Percentiles rank a stretch among this genome's conserved stretches.
Conservation (phyloP, 2,113 vertebrate species). For the Chrysemys picta region DNA sequence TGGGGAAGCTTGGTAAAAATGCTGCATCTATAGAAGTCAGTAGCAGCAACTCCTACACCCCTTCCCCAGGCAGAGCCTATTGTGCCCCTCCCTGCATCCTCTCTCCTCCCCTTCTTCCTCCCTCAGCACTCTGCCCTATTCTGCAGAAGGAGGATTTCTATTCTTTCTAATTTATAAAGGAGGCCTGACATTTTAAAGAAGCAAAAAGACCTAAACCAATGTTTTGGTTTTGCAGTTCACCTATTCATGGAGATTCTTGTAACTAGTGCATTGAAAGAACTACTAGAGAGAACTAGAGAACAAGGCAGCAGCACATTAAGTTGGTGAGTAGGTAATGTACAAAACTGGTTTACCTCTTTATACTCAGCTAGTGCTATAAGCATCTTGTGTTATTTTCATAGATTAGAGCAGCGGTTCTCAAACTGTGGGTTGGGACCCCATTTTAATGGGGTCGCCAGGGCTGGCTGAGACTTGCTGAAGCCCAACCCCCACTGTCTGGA, state of each 20-base stretch:
- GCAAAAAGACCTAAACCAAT: neutral
- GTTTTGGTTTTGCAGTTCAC: neutral
- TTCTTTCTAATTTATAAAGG: neutral
- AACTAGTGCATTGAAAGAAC: neutral
- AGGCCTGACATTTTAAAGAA: neutral
- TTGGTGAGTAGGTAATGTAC: neutral
- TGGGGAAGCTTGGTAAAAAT: neutral
- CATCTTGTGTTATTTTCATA: neutral
- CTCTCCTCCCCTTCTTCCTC: rapidly evolving
- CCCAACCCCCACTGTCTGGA: no score
- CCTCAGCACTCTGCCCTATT: rapidly evolving
- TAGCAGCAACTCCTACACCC: neutral
- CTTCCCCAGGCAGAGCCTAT: no score
- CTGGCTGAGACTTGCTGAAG: no score
- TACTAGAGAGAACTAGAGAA: neutral
- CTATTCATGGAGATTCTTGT: neutral
- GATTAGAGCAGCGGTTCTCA: no score
- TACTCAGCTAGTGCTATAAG: neutral
- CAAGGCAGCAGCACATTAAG: neutral
- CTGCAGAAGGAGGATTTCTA: neutral
- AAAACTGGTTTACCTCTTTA: neutral
- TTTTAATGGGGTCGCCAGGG: no score
- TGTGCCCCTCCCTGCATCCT: neutral
- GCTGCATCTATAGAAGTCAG: neutral
- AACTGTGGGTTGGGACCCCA: no score